Base-by-base conservation (phyloP, 1,140 invertebrate species). In the Uloborus diversus region DNA sequence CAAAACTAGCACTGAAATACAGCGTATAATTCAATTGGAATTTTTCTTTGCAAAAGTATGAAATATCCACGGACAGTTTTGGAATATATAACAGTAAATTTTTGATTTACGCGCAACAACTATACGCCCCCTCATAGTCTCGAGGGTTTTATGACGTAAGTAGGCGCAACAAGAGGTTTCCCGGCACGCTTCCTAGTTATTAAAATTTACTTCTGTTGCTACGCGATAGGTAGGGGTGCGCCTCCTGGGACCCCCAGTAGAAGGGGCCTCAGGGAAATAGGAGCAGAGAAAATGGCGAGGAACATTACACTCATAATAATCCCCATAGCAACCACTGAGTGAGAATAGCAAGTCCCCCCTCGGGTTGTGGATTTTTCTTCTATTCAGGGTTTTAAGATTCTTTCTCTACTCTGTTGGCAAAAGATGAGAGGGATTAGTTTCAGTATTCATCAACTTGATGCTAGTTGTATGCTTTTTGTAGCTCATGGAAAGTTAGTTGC, bases 201-300 rank as follows among this genome's bases (percentile, higher is more conserved):
- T 69, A 69, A 69, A 69, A 69, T 69, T 69, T 69, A 69, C 66
- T 30, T 69, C 49, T 69, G 66, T 56, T 69, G 66, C 66, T 35
- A 53, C 42, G 49, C 49, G 66, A 69, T 69, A 69, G 66, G 42
- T 47, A 27, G 28, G 20, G 20, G 30, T 9, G 37, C 7, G 37
- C 7, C 7, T 17, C 37, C 37, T 17, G 37, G 37, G 37, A 17
- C 7, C 37, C 17, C 17, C 37, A 42, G 7, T 17, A n/a, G n/a
- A n/a, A n/a, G n/a, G n/a, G n/a, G 7, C 37, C 37, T 42, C 7
- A 17, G 37, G 37, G 17, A 42, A 42, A 7, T 7, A 9, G 37
- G 37, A 17, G 7, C 37, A 17, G 7, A 9, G 37, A 7, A 42
- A 42, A 42, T 17, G 37, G 17, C 17, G 7, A 17, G 7, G 37